These are phyloP conservation scores for Phenganax stokvisi DNA, from an alignment of 92 coral and sea anemone genomes.

Conservation along the genomic window DNA sequence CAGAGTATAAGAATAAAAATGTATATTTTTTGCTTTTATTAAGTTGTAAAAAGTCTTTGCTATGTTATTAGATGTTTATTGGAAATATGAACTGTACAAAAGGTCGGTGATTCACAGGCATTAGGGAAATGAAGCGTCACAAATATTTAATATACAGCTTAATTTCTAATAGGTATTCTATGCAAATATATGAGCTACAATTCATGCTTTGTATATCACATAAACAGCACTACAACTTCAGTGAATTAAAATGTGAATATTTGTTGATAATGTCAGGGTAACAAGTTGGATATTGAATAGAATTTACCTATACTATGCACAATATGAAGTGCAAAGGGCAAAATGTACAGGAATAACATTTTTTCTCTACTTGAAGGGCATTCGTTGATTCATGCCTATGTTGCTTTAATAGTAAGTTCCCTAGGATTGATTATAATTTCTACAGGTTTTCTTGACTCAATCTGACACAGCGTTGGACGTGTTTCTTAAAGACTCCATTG, in stretches of 20 bases:
- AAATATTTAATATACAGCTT: not conserved
- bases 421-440: constrained; percentile 3
- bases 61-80: not conserved
- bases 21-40: too few relatives aligned
- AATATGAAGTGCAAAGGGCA: too few relatives aligned
- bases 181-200: too few relatives aligned
- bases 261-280: too few relatives aligned
- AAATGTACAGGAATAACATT: not conserved
- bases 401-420: not conserved
- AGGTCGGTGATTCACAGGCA: constrained; percentile 1
- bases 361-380: not conserved
- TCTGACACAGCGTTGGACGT: constrained; percentile 77
- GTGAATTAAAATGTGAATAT: too few relatives aligned
- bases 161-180: not conserved
- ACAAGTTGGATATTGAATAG: too few relatives aligned
- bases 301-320: too few relatives aligned
- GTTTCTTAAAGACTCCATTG: constrained; percentile 72
- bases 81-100: constrained; percentile 34
- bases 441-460: constrained; percentile 60
- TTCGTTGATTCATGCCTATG: constrained; percentile 11
- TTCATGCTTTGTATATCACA: too few relatives aligned
- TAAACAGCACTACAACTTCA: too few relatives aligned
- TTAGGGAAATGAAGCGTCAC: not conserved
- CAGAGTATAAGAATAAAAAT: too few relatives aligned
- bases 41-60: too few relatives aligned